Conservation (phyloP, 2,113 vertebrate genomes). For the Pipra filicauda region DNA sequence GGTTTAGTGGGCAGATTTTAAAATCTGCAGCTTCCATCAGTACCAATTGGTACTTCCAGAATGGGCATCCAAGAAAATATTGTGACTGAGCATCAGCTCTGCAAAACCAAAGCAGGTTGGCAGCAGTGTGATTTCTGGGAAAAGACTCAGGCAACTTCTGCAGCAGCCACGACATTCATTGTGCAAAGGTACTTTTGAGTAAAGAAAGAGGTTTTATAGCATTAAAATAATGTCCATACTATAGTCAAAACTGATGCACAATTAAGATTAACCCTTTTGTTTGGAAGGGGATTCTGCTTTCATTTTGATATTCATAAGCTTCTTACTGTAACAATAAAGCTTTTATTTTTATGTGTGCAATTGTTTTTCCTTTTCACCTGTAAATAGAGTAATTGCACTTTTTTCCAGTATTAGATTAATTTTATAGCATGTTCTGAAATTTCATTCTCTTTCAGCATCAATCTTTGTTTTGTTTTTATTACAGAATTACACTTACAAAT, state of each 20-base stretch:
- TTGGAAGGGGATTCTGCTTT: background rate
- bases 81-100: background rate
- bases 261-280: slow-evolving; percentile 28
- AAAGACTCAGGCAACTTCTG: background rate
- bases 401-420: slow-evolving; percentile 69
- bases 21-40: background rate
- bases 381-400: slow-evolving; percentile 66
- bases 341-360: slow-evolving; percentile 60
- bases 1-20: background rate
- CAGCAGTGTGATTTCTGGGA: background rate
- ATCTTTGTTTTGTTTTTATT: slow-evolving; percentile 67
- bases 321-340: background rate
- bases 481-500: slow-evolving; percentile 67
- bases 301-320: slow-evolving; percentile 38
- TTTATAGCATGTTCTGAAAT: slow-evolving; percentile 66
- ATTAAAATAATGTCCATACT: background rate
- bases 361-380: slow-evolving; percentile 61
- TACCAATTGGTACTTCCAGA: background rate
- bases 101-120: background rate
- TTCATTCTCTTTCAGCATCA: slow-evolving; percentile 68
- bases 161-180: background rate
- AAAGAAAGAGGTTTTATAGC: background rate
- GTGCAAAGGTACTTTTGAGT: background rate
- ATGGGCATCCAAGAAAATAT: background rate
- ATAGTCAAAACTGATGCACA: background rate